phyloP scores from a whole-genome alignment of 2,797 vertebrate species.

The Anguilla obscura region DNA sequence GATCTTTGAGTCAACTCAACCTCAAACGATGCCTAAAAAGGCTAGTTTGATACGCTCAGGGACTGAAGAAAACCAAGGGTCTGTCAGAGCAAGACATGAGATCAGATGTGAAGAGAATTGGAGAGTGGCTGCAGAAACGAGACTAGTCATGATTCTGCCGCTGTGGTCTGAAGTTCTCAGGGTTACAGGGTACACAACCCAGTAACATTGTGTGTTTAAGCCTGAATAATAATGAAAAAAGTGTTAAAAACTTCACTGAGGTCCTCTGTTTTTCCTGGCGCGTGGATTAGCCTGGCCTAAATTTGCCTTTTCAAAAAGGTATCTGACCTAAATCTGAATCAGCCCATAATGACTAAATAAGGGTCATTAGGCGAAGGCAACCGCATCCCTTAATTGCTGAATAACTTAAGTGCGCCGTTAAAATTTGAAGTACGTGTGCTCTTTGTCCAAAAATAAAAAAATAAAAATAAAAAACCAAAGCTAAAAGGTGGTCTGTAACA shows the following conservation, averaged over 20 bases:
- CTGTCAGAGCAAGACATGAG: neutral
- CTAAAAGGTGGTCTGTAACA: neutral
- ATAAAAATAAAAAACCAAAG: neutral
- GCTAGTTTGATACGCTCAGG: neutral
- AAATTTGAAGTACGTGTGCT: neutral
- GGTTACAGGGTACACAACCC: too few relatives aligned
- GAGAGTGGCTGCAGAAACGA: neutral
- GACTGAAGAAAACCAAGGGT: neutral
- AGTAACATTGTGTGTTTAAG: neutral
- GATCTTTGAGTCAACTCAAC: too few relatives aligned
- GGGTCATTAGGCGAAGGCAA: neutral
- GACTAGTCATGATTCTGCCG: neutral
- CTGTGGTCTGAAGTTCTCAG: neutral
- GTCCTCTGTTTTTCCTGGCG: neutral
- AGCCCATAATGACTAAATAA: constrained; percentile 1
- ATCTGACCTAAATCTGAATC: neutral
- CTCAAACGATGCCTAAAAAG: too few relatives aligned
- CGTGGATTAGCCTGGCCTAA: neutral
- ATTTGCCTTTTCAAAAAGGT: neutral
- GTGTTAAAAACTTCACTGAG: neutral
- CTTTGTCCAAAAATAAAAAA: neutral
- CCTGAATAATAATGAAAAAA: neutral
- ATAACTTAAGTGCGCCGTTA: neutral
- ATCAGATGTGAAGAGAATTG: neutral
- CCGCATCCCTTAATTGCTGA: neutral